phyloP scores from a whole-genome alignment of 2,888 invertebrate genomes.

The Tricholauxania praeusta region DNA sequence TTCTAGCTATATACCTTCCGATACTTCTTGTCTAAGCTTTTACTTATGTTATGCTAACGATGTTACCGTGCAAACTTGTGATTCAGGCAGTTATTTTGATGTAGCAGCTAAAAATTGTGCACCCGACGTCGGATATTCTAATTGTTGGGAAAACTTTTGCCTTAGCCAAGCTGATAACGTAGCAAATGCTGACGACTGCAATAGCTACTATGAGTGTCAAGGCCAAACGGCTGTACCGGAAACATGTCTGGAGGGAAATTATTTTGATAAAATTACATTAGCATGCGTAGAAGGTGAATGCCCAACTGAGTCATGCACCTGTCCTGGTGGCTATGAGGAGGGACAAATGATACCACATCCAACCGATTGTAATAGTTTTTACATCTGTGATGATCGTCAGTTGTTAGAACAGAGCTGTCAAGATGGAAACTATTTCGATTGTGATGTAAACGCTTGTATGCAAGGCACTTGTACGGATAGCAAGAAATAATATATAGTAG shows the following conservation, averaged over 20 bases:
- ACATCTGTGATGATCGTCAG: constrained; percentile 52
- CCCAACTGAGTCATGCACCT: constrained; percentile 47
- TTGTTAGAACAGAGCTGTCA: constrained; percentile 52
- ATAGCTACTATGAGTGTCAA: constrained; percentile 50
- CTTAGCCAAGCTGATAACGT: constrained; percentile 42
- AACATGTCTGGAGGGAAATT: constrained; percentile 44
- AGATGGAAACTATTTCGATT: constrained; percentile 54
- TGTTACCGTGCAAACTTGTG: constrained; percentile 48
- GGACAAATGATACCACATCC: constrained; percentile 50
- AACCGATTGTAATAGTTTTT: constrained; percentile 52
- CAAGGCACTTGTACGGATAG: constrained; percentile 42
- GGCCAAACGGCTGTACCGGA: constrained; percentile 27
- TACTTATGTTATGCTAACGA: constrained; percentile 48
- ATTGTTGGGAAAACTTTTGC: constrained; percentile 52
- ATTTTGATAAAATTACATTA: constrained; percentile 43
- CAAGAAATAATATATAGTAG: background rate
- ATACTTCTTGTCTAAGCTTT: constrained; percentile 49
- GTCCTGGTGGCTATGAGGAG: constrained; percentile 46
- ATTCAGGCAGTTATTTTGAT: constrained; percentile 51
- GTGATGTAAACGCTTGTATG: constrained; percentile 25
- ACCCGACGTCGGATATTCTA: constrained; percentile 39
- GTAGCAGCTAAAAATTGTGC: constrained; percentile 37
- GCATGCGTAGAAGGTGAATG: constrained; percentile 52
- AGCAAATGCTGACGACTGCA: constrained; percentile 42
- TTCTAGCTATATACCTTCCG: constrained; percentile 44